Base-by-base conservation (phyloP, 1,140 invertebrate genomes). In the Physella acuta region DNA sequence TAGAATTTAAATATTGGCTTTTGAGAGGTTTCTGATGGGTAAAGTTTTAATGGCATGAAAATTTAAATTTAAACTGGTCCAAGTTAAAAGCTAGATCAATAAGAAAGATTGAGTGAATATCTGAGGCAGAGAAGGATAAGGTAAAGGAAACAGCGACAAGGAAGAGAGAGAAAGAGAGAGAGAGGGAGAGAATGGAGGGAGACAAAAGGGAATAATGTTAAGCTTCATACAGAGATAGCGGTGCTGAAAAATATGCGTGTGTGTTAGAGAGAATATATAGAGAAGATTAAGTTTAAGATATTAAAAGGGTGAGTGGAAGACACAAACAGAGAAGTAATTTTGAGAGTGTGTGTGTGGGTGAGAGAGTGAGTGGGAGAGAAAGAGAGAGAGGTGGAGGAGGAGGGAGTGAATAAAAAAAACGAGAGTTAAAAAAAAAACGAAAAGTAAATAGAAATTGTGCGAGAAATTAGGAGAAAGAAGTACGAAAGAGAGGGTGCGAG, bases 401-500 rank as follows among this genome's bases (percentile, higher is more conserved):
- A 44, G 39, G 8, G 39, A 44, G 39, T 11, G 39, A 44, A 20
- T 44, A 20, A 44, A 44, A 44, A n/a, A 20, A 44, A 20, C 20
- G 39, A 60, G 58, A 60, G 28, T 20, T n/a, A 30, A 20, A 44
- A 20, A 11, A 20, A 11, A 20, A 11, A 20, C 5, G 39, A 44
- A 20, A 44, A 24, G 24, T 8, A 56, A 24, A 11, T 8, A 56
- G 53, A 56, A 24, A 56, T 8, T 26, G 53, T 11, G 53, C 8
- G 53, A 56, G 53, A 56, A 24, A 56, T 8, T 26, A 24, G 24
- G 53, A 56, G 53, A 56, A 24, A 56, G 58, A n/a, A 60, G 58
- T 31, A 31, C 26, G 58, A 60, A 31, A 60, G 58, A 30, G 58
- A 60, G 31, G n/a, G 58, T 30, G 58, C 26, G 24, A 60, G 58